Percentiles rank a stretch among this genome's conserved stretches.
These are phyloP conservation scores for Trachelus stipa DNA, from an alignment of 2,888 invertebrate species.

Conservation along the genomic window DNA sequence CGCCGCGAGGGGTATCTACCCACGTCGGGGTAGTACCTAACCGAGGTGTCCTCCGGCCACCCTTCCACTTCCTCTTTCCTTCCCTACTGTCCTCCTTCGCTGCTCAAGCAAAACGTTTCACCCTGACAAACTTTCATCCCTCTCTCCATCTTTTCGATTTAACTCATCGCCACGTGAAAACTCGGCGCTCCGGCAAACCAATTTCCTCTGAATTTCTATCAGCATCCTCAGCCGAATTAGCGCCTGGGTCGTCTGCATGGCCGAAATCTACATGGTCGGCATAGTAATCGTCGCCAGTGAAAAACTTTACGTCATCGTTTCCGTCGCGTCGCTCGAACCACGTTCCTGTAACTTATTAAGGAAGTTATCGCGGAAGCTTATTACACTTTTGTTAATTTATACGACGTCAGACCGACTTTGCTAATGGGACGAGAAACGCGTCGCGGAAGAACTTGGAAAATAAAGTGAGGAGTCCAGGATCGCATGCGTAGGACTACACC, in stretches of 20 bases:
- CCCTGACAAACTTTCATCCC: background rate
- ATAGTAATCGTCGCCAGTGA: background rate
- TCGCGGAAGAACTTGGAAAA: background rate
- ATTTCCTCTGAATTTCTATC: background rate
- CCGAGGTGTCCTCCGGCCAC: background rate
- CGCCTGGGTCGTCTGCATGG: too few relatives aligned
- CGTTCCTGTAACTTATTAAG: background rate
- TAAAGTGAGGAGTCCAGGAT: background rate
- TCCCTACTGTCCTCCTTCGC: background rate
- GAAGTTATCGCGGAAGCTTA: conserved; percentile 33
- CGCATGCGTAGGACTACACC: background rate
- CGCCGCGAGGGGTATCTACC: background rate
- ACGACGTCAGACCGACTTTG: conserved; percentile 14
- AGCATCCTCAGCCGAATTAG: background rate
- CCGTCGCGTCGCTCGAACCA: background rate
- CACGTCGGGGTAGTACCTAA: background rate
- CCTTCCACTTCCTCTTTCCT: background rate
- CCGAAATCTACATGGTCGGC: background rate
- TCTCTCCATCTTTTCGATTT: background rate
- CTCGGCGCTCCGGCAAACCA: background rate
- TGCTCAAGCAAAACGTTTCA: background rate
- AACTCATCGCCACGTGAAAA: background rate
- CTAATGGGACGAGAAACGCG: background rate
- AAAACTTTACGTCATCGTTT: background rate
- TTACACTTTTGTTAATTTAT: conserved; percentile 39